phyloP scores from a whole-genome alignment of 1,140 invertebrate species.

The Vanessa tameamea region DNA sequence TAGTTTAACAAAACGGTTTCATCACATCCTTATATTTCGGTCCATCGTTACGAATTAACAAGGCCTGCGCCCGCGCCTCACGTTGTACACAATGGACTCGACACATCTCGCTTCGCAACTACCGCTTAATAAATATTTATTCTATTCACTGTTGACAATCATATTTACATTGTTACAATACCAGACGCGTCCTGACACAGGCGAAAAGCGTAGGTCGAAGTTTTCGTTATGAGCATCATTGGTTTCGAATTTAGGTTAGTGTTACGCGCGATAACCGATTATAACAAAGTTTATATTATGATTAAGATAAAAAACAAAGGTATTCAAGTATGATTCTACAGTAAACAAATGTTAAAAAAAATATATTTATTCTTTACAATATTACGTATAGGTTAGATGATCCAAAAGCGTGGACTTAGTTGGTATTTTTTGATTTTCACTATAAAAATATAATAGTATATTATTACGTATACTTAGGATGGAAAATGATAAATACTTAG shows the following conservation, averaged over 20 bases:
- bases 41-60: conserved; percentile 48
- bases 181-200: conserved; percentile 51
- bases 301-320: no score
- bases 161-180: conserved; percentile 76
- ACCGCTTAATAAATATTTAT: conserved; percentile 76
- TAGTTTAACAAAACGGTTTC: conserved; percentile 48
- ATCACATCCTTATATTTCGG: conserved; percentile 47
- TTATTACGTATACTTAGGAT: no score
- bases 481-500: no score
- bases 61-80: conserved; percentile 43
- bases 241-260: conserved; percentile 66
- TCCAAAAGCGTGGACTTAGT: no score
- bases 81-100: conserved; percentile 53
- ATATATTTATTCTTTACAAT: no score
- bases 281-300: no score
- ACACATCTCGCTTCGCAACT: conserved; percentile 65
- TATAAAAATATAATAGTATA: no score
- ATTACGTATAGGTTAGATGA: no score
- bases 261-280: conserved; percentile 50
- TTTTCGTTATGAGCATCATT: conserved; percentile 66
- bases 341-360: no score
- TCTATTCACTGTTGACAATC: conserved; percentile 74
- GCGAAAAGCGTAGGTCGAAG: conserved; percentile 56
- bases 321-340: no score
- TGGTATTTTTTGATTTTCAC: no score